Evolutionary conservation across 2,888 invertebrate species (phyloP).

Genomic region (Drosophila anceps): DNA sequence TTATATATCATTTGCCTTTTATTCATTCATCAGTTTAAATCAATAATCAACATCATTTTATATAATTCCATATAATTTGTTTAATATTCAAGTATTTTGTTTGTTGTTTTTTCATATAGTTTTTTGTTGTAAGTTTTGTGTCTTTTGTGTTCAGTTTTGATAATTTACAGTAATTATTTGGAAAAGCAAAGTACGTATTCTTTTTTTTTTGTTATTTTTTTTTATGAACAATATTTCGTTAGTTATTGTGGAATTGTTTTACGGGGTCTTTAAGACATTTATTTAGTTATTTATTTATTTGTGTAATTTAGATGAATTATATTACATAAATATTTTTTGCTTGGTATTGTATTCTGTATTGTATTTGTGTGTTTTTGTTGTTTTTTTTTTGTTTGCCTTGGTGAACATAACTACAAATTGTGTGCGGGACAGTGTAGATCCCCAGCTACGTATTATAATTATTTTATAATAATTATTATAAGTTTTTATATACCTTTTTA

Average conservation of each 20-base stretch:
- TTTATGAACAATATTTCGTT: constrained; percentile 67
- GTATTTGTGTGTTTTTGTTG: constrained; percentile 45
- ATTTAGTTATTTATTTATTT: constrained; percentile 22
- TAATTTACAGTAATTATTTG: constrained; percentile 74
- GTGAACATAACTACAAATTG: constrained; percentile 80
- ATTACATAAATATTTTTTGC: constrained; percentile 72
- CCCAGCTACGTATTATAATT: constrained; percentile 69
- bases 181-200: constrained; percentile 69
- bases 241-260: constrained; percentile 52
- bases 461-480: constrained; percentile 59
- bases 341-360: constrained; percentile 64
- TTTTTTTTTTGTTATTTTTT: constrained; percentile 28
- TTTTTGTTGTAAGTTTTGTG: constrained; percentile 60
- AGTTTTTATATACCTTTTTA: constrained; percentile 63
- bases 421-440: constrained; percentile 52
- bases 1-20: constrained; percentile 69
- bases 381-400: constrained; percentile 37
- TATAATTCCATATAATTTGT: constrained; percentile 79
- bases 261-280: constrained; percentile 35
- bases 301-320: constrained; percentile 77
- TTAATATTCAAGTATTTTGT: constrained; percentile 74
- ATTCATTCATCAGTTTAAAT: constrained; percentile 73
- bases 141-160: constrained; percentile 41
- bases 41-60: constrained; percentile 81
- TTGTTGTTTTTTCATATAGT: constrained; percentile 60